phyloP scores from a whole-genome alignment of 2,888 invertebrate genomes.

The Masnerella sp. region DNA sequence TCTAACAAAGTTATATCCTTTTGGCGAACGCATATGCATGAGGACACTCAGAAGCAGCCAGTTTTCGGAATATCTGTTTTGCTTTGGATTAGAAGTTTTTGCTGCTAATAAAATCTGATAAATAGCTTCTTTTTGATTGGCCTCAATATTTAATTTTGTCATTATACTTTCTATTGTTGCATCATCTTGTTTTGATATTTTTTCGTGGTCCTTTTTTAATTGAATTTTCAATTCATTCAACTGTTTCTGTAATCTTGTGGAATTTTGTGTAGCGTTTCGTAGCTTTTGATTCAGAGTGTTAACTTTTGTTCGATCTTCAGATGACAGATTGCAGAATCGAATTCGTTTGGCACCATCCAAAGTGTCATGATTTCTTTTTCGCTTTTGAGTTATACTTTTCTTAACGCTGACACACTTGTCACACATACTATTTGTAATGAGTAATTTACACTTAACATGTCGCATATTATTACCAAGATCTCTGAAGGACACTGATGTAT shows the following conservation, averaged over 20 bases:
- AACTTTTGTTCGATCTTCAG: not conserved
- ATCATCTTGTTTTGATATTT: not conserved
- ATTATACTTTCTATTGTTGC: not conserved
- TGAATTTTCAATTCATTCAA: not conserved
- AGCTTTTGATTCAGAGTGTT: not conserved
- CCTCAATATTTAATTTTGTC: not conserved
- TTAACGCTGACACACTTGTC: not conserved
- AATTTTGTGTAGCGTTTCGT: not conserved
- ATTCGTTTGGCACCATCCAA: not conserved
- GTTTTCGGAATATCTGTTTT: not conserved
- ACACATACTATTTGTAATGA: not conserved
- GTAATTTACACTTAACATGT: not conserved
- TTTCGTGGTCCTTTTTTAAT: not conserved
- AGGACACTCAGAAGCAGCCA: not conserved
- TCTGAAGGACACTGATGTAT: not conserved
- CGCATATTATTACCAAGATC: not conserved
- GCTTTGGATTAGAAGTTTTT: not conserved
- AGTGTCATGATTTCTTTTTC: not conserved
- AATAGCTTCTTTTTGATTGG: slow-evolving; percentile 6
- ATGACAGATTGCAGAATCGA: not conserved
- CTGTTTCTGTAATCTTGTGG: not conserved
- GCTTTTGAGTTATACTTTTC: not conserved
- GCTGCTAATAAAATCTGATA: not conserved
- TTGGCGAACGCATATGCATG: slow-evolving; percentile 8
- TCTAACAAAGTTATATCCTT: not conserved